Evolutionary conservation across 1,140 invertebrate genomes (phyloP).

Genomic region (Lepidostoma basale): DNA sequence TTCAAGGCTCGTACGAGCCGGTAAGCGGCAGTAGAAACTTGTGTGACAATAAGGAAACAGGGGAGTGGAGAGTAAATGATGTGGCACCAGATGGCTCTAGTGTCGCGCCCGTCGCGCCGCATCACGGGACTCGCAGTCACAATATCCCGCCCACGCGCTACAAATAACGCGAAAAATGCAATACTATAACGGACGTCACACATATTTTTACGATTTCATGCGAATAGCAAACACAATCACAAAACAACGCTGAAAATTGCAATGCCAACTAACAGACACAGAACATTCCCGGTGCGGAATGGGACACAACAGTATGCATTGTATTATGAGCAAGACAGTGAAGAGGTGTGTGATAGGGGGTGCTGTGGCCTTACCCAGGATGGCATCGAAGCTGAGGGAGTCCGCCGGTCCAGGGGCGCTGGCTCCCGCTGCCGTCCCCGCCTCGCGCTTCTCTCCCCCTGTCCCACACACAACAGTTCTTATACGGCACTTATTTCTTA

Average conservation of each 20-base stretch:
- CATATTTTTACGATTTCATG: neutral
- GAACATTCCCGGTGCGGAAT: neutral
- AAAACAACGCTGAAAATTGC: neutral
- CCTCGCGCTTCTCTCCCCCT: conserved; percentile 15
- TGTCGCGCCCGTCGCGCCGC: too few relatives aligned
- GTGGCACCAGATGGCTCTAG: too few relatives aligned
- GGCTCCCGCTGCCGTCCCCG: conserved; percentile 23
- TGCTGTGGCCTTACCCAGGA: conserved; percentile 34
- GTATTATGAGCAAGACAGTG: neutral
- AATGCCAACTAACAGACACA: neutral
- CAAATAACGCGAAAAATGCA: conserved; percentile 10
- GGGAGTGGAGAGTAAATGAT: too few relatives aligned
- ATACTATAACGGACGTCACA: neutral
- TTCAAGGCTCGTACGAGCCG: too few relatives aligned
- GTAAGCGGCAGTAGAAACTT: too few relatives aligned
- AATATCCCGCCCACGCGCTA: neutral
- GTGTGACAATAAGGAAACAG: too few relatives aligned
- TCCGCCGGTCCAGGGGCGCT: conserved; percentile 18
- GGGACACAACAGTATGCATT: neutral
- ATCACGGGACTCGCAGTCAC: neutral
- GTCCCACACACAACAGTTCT: conserved; percentile 28
- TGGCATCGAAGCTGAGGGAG: conserved; percentile 26
- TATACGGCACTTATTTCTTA: too few relatives aligned
- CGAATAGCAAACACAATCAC: neutral
- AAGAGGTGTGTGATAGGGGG: conserved; percentile 2